phyloP scores from a whole-genome alignment of 2,888 invertebrate species.

The Drymonia ruficornis region DNA sequence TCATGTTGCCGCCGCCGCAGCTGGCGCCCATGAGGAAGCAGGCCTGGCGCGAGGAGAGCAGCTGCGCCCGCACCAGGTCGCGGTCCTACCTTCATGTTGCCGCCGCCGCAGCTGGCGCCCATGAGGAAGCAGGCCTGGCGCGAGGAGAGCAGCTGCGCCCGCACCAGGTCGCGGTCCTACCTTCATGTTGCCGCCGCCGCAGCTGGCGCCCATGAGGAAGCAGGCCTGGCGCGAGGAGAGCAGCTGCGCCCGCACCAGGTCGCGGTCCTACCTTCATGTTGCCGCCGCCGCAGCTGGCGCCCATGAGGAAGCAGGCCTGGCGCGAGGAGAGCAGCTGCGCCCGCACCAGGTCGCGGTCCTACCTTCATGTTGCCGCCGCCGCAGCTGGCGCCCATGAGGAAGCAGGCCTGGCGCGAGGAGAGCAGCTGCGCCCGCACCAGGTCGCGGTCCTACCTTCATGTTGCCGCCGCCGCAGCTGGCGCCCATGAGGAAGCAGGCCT shows the following conservation, averaged over 20 bases:
- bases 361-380: too few species aligned
- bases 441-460: too few species aligned
- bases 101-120: slow-evolving; percentile 99
- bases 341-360: slow-evolving; percentile 98
- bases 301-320: slow-evolving; percentile 98
- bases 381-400: slow-evolving; percentile 99
- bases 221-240: slow-evolving; percentile 94
- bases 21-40: too few species aligned
- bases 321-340: slow-evolving; percentile 95
- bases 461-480: slow-evolving; percentile 98
- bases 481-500: slow-evolving; percentile 98
- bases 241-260: slow-evolving; percentile 98
- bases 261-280: too few species aligned
- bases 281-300: slow-evolving; percentile 98
- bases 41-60: too few species aligned
- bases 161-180: slow-evolving; percentile 97
- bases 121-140: slow-evolving; percentile 97
- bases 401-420: slow-evolving; percentile 95
- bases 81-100: slow-evolving; percentile 57
- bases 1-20: too few species aligned
- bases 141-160: slow-evolving; percentile 96
- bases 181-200: slow-evolving; percentile 98
- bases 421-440: slow-evolving; percentile 98
- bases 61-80: too few species aligned
- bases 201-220: slow-evolving; percentile 99